These are phyloP conservation scores for Hephaestus fuliginosus DNA, from an alignment of 2,797 vertebrate genomes.

Conservation along the genomic window DNA sequence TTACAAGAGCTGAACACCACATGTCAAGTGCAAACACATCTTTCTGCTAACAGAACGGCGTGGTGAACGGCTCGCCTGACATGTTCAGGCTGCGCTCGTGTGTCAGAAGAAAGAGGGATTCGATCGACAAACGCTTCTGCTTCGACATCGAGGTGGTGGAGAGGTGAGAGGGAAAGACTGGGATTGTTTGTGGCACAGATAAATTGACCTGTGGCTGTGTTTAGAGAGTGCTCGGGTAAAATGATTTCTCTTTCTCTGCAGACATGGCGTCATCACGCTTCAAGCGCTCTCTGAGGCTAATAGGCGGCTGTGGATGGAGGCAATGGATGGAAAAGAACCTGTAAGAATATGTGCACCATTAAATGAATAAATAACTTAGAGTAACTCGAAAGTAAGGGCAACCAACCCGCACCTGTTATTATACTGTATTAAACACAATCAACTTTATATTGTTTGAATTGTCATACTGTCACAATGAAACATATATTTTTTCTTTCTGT, in stretches of 20 bases:
- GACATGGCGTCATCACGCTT: slow-evolving; percentile 95
- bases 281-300: slow-evolving; percentile 97
- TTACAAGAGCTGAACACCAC: neutral
- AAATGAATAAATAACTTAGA: neutral
- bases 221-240: neutral
- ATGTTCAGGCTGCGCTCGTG: slow-evolving; percentile 96
- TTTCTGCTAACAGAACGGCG: slow-evolving; percentile 89
- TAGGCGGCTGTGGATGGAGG: slow-evolving; percentile 96
- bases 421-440: neutral
- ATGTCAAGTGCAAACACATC: neutral
- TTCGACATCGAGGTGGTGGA: slow-evolving; percentile 98
- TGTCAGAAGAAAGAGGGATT: slow-evolving; percentile 96
- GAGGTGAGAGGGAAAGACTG: slow-evolving; percentile 86
- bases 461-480: neutral
- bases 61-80: slow-evolving; percentile 91
- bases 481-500: slow-evolving; percentile 31
- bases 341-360: slow-evolving; percentile 78
- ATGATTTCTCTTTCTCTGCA: slow-evolving; percentile 66
- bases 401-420: neutral
- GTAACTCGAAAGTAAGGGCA: neutral
- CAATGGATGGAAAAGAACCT: slow-evolving; percentile 99
- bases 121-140: slow-evolving; percentile 99
- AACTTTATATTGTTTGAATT: neutral
- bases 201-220: neutral
- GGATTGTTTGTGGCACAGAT: slow-evolving; percentile 2